Conservation (phyloP, 2,113 vertebrate genomes). For the Hippocampus barbouri region DNA sequence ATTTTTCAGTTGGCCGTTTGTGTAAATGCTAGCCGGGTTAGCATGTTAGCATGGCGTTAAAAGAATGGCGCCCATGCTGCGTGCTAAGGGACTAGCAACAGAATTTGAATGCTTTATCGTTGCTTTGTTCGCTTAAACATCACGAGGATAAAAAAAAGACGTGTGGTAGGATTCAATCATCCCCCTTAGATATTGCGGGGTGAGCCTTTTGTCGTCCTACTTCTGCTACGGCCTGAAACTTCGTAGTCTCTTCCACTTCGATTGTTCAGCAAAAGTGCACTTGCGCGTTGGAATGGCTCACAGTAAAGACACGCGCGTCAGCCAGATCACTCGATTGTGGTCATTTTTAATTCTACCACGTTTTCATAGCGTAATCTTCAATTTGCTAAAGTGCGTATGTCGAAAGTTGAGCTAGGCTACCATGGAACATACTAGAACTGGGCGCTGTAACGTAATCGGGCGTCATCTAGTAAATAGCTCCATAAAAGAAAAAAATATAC, state of each 20-base stretch:
- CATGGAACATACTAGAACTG: constrained; percentile 38
- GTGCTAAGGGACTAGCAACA: constrained; percentile 38
- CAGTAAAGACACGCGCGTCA: neutral
- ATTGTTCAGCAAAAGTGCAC: neutral
- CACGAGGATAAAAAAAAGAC: neutral
- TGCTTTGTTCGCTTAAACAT: constrained; percentile 26
- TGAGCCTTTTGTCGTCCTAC: neutral
- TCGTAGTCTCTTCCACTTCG: neutral
- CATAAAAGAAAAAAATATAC: neutral
- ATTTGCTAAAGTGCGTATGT: neutral
- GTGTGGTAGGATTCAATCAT: neutral
- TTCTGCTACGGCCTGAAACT: neutral
- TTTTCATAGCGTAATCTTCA: neutral
- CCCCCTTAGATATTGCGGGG: neutral
- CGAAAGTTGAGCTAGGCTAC: neutral
- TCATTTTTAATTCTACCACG: neutral
- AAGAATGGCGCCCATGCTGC: constrained; percentile 59
- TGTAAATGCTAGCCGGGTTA: constrained; percentile 22
- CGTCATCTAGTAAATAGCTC: neutral
- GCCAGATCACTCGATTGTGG: neutral
- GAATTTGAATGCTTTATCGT: neutral
- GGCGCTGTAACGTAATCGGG: neutral
- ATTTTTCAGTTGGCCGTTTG: neutral
- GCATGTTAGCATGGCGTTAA: constrained; percentile 24
- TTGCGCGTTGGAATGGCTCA: neutral